A percentile compares a stretch with the other conserved stretches of the same genome.
Evolutionary conservation across 2,797 vertebrate species (phyloP).

Genomic region (Pteronotus mesoamericanus): DNA sequence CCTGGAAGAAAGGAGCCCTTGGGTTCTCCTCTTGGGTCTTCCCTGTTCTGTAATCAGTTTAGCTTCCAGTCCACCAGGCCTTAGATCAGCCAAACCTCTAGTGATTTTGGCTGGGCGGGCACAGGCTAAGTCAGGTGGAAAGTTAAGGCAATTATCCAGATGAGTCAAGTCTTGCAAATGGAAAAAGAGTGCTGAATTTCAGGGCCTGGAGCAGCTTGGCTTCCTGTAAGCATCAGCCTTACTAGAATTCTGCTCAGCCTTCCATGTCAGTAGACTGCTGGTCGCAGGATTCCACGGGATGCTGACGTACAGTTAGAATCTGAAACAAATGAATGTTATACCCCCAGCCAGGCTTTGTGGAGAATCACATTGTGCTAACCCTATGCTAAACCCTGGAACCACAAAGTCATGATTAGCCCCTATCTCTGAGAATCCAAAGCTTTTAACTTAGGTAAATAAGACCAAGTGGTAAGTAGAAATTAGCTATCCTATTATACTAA

Average conservation of each 20-base stretch:
- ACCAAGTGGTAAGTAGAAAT: not conserved
- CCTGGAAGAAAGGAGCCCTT: conserved; percentile 41
- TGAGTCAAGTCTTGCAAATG: conserved; percentile 13
- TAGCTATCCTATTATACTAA: not conserved
- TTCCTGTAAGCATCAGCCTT: not conserved
- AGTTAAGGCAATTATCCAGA: conserved; percentile 40
- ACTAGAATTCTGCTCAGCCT: not conserved
- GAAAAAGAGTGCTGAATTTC: not conserved
- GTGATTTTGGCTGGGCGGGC: not conserved
- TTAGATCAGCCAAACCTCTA: conserved; percentile 10
- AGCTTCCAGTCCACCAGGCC: not conserved
- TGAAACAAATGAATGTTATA: not conserved
- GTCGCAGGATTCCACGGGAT: not conserved
- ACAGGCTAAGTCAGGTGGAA: conserved; percentile 51
- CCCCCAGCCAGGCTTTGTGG: not conserved
- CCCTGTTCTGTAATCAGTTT: not conserved
- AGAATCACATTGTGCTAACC: not conserved
- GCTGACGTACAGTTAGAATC: not conserved
- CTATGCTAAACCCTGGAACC: not conserved
- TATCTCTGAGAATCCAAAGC: not conserved
- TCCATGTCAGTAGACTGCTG: not conserved
- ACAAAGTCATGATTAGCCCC: not conserved
- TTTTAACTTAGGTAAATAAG: not conserved
- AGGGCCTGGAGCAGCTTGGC: not conserved
- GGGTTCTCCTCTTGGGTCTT: not conserved